These are phyloP conservation scores for Callyntrura guangdongensis DNA, from an alignment of 2,888 invertebrate species.

Conservation along the genomic window DNA sequence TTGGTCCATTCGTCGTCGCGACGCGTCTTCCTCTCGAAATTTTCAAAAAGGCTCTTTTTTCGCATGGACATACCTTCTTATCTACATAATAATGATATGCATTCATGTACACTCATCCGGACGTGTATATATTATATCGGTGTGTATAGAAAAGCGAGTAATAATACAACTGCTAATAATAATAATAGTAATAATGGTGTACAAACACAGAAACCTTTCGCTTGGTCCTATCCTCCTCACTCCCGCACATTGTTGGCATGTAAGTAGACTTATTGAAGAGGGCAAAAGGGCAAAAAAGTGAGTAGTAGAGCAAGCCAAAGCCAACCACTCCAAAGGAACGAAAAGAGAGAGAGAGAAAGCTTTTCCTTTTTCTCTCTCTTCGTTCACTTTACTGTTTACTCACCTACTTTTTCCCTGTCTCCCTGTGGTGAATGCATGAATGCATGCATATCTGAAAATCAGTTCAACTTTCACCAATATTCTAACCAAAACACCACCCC, in stretches of 20 bases:
- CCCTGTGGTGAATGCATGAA: constrained; percentile 44
- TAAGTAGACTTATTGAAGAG: constrained; percentile 44
- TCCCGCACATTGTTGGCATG: constrained; percentile 16
- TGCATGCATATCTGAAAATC: constrained; percentile 54
- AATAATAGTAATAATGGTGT: neutral
- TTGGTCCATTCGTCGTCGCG: neutral
- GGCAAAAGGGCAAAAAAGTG: constrained; percentile 23
- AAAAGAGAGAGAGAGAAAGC: constrained; percentile 28
- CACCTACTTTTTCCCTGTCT: constrained; percentile 27
- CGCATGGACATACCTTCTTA: neutral
- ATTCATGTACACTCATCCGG: neutral
- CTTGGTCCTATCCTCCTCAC: neutral
- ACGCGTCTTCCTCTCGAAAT: neutral
- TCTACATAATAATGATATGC: neutral
- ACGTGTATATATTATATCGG: neutral
- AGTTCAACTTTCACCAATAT: constrained; percentile 47
- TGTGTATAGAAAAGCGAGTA: neutral
- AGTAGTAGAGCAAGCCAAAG: constrained; percentile 1
- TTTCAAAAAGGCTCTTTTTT: neutral
- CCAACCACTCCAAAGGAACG: constrained; percentile 4
- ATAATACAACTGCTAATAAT: neutral
- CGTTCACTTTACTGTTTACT: constrained; percentile 19
- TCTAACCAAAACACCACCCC: neutral
- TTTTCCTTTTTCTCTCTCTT: constrained; percentile 15
- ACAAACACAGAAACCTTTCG: constrained; percentile 13